Evolutionary conservation across 2,797 vertebrate genomes (phyloP), one percentile per base, ranked within the genome.

Genomic region (Cebuella pygmaea): DNA sequence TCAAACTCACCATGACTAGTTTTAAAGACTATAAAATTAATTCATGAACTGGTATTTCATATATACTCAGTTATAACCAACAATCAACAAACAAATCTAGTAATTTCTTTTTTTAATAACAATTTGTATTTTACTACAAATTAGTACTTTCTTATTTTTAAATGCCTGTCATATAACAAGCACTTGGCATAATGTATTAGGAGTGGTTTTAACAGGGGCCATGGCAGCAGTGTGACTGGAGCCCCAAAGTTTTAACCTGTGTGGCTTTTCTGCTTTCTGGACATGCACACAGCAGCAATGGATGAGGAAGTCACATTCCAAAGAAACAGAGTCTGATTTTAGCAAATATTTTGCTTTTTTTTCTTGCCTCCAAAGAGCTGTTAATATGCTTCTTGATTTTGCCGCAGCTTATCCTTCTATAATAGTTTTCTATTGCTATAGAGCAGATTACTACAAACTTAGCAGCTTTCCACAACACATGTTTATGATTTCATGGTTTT

Each of bases 221-320:
- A 27, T 1, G 8, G 11, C 5, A 5, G 13, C 0, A 41, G 20
- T 7, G 0, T 36, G 17, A 6, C 4, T 5, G 8, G 57, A 10
- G 0, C 24, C 0, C 20, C 8, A 0, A 0, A 33, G 8, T n/a
- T 22, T 24, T 10, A 0, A 0, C 2, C 20, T 1, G 0, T 1
- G 10, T 26, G 19, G 6, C 67, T 36, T n/a, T 15, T 24, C 52
- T 8, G 4, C 50, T 44, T 79, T 57, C 70, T 2, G n/a, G 59
- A 26, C 30, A 12, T 44, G 44, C 26, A 12, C 30, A 17, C 0
- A 0, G 55, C 4, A 36, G n/a, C 27, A 52, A 1, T 2, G 33
- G 24, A 26, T 61, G 19, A 44, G 41, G 15, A 2, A 11, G 44
- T 3, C 50, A 57, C 64, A 8, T 14, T 33, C 27, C 12, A 11